phyloP scores from a whole-genome alignment of 2,888 invertebrate species.

The Noctua pronuba region DNA sequence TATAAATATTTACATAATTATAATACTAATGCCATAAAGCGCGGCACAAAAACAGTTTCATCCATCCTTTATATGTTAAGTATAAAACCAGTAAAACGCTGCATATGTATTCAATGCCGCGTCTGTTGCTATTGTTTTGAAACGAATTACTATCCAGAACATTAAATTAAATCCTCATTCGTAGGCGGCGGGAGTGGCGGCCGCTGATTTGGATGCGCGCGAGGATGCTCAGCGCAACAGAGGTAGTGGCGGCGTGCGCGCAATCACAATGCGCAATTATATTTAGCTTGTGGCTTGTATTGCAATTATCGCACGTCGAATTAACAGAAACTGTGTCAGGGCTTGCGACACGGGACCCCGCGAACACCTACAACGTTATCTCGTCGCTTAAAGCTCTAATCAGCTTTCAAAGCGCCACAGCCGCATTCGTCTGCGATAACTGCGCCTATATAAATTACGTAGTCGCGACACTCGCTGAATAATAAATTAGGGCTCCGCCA shows the following conservation, averaged over 20 bases:
- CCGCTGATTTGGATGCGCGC: conserved; percentile 85
- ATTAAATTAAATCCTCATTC: conserved; percentile 84
- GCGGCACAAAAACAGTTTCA: conserved; percentile 45
- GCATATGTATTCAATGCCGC: conserved; percentile 67
- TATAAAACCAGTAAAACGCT: conserved; percentile 55
- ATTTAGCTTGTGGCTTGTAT: conserved; percentile 83
- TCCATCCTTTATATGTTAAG: conserved; percentile 53
- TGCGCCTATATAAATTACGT: conserved; percentile 72
- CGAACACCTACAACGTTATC: conserved; percentile 69
- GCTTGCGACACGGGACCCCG: conserved; percentile 55
- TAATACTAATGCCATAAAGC: conserved; percentile 29
- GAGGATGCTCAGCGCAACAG: conserved; percentile 76
- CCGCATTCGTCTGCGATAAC: conserved; percentile 72
- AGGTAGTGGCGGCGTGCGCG: conserved; percentile 73
- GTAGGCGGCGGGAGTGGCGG: conserved; percentile 81
- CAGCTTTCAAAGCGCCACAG: conserved; percentile 70
- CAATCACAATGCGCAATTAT: conserved; percentile 85
- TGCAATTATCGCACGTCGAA: conserved; percentile 81
- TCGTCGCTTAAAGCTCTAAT: conserved; percentile 68
- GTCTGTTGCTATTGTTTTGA: conserved; percentile 76
- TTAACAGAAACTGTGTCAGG: conserved; percentile 84
- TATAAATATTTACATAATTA: conserved; percentile 50
- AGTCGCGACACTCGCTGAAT: conserved; percentile 72
- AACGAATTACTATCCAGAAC: conserved; percentile 79
- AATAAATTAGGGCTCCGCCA: conserved; percentile 71